phyloP scores from a whole-genome alignment of 2,797 vertebrate species.

The Molossus alvarezi region DNA sequence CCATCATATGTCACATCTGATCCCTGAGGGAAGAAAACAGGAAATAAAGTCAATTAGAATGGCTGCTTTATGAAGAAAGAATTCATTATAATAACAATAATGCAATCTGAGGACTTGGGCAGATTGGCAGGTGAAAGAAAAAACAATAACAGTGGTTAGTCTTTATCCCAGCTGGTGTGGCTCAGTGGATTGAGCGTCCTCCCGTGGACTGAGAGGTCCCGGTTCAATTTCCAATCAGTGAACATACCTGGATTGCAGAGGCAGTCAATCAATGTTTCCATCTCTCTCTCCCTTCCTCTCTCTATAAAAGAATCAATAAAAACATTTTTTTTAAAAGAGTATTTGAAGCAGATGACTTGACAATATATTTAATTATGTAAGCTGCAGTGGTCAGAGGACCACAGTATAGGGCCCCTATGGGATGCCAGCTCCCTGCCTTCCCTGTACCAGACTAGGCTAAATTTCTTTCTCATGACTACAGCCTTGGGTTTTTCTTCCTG shows the following conservation, averaged over 20 bases:
- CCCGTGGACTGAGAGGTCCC: too few relatives aligned
- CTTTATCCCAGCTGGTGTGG: background rate
- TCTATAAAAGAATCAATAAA: too few relatives aligned
- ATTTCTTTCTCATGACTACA: background rate
- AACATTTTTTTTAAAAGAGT: background rate
- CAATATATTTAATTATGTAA: background rate
- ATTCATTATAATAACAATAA: conserved; percentile 27
- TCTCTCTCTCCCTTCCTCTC: too few relatives aligned
- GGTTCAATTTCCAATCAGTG: too few relatives aligned
- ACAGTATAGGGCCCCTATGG: too few relatives aligned
- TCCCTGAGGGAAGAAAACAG: conserved; percentile 59
- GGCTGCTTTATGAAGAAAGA: conserved; percentile 51
- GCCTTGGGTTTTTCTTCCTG: background rate
- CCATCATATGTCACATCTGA: background rate
- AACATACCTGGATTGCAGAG: too few relatives aligned
- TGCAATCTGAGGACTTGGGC: conserved; percentile 9
- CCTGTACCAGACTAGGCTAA: background rate
- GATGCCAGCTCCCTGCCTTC: background rate
- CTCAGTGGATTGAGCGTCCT: too few relatives aligned
- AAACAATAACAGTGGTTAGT: background rate
- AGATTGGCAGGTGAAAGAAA: background rate
- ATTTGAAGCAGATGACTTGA: background rate
- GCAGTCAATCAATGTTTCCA: too few relatives aligned
- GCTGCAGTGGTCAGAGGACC: background rate
- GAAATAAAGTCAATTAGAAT: conserved; percentile 70